Percentiles rank a stretch among this genome's conserved stretches.
phyloP scores from a whole-genome alignment of 2,888 invertebrate species.

The Diarsia brunnea region DNA sequence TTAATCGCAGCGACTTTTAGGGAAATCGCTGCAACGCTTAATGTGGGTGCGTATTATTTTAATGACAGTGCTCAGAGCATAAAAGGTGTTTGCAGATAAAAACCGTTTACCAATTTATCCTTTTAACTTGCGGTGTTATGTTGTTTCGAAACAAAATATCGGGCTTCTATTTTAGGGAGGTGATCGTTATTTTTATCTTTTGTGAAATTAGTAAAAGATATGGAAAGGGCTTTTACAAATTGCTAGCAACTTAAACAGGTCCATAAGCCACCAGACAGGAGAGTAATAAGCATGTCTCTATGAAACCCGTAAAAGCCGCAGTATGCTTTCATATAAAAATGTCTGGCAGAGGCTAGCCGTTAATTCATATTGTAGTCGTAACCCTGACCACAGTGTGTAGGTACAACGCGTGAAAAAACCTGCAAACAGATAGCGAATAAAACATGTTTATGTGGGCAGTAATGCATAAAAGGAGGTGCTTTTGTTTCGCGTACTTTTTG shows the following conservation, averaged over 20 bases:
- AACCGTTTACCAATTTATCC: slow-evolving; percentile 64
- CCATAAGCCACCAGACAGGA: slow-evolving; percentile 6
- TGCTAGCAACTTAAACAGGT: neutral
- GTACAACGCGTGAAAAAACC: slow-evolving; percentile 4
- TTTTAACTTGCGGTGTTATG: slow-evolving; percentile 55
- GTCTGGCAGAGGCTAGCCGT: slow-evolving; percentile 2
- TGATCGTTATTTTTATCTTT: slow-evolving; percentile 36
- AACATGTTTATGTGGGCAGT: neutral
- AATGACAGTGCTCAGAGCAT: slow-evolving; percentile 66
- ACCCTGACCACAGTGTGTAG: neutral
- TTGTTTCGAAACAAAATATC: slow-evolving; percentile 45
- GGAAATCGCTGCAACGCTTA: slow-evolving; percentile 69
- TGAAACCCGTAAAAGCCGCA: slow-evolving; percentile 9
- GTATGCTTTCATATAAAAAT: slow-evolving; percentile 12
- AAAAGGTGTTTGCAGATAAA: slow-evolving; percentile 64
- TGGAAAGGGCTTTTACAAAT: slow-evolving; percentile 23
- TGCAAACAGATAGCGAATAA: slow-evolving; percentile 3
- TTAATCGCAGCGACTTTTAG: slow-evolving; percentile 84
- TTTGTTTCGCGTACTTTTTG: neutral
- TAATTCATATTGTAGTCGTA: slow-evolving; percentile 21
- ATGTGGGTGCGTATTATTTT: slow-evolving; percentile 66
- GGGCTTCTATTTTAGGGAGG: slow-evolving; percentile 22
- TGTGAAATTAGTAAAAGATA: slow-evolving; percentile 35
- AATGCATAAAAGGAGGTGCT: neutral
- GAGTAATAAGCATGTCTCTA: neutral